Evolutionary conservation across 1,140 invertebrate genomes (phyloP).

Genomic region (Cyrtorhinus lividipennis): DNA sequence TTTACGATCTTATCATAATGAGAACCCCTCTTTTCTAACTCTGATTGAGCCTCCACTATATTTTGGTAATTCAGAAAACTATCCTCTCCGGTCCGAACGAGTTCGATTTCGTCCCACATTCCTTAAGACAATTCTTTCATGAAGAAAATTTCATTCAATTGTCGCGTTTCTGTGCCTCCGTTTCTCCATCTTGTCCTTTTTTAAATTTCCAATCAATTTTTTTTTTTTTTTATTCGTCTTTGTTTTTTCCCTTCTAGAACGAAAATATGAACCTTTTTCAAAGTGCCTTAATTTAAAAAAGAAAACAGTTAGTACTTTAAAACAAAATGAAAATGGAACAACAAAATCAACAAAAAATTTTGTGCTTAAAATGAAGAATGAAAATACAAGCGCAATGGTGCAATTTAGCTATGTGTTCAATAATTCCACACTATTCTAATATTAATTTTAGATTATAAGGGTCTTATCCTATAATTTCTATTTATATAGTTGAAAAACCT

Average conservation of each 20-base stretch:
- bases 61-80: background rate
- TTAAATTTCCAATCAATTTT: background rate
- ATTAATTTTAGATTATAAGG: conserved; percentile 7
- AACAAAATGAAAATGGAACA: too few relatives aligned
- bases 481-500: background rate
- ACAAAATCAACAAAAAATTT: conserved; percentile 1
- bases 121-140: too few relatives aligned
- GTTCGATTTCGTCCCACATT: too few relatives aligned
- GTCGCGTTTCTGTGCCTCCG: background rate
- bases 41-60: background rate
- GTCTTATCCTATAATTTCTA: background rate
- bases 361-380: background rate
- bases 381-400: conserved; percentile 6
- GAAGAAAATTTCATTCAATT: too few relatives aligned
- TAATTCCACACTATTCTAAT: conserved; percentile 6
- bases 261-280: background rate
- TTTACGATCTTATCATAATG: background rate
- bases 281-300: conserved; percentile 1
- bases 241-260: background rate
- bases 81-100: background rate
- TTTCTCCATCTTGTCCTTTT: background rate
- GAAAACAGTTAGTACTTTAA: background rate
- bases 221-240: background rate
- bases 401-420: conserved; percentile 10
- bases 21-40: background rate